These are phyloP conservation scores for Ptyas mucosa DNA, from an alignment of 2,113 vertebrate genomes.

Conservation along the genomic window DNA sequence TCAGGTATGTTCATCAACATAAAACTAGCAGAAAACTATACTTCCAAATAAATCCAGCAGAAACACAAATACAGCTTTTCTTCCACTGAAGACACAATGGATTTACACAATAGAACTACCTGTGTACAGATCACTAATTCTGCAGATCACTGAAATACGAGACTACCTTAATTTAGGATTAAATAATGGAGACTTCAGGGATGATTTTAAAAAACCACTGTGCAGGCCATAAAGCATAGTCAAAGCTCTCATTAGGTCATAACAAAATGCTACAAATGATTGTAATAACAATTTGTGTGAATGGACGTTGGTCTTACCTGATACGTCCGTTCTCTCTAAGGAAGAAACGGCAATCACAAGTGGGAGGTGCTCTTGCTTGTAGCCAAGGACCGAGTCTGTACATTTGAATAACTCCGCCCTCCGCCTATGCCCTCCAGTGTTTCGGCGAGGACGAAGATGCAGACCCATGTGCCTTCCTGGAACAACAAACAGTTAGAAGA, in stretches of 20 bases:
- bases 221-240: background rate
- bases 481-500: no score
- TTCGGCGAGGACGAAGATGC: no score
- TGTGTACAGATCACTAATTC: background rate
- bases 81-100: background rate
- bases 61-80: background rate
- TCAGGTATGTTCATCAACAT: background rate
- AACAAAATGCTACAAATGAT: background rate
- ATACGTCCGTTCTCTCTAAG: no score
- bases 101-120: background rate
- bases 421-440: no score
- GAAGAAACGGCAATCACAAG: no score
- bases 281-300: background rate
- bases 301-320: no score
- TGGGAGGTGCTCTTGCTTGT: no score
- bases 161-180: background rate
- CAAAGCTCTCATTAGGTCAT: conserved; percentile 10
- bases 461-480: no score
- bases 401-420: no score
- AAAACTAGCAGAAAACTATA: background rate
- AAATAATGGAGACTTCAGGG: background rate
- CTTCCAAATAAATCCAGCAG: background rate
- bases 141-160: background rate
- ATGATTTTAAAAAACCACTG: background rate
- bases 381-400: no score